A percentile compares a stretch with the other conserved stretches of the same genome.
Evolutionary conservation across 2,888 invertebrate genomes (phyloP).

Genomic region (Adineta ricciae): DNA sequence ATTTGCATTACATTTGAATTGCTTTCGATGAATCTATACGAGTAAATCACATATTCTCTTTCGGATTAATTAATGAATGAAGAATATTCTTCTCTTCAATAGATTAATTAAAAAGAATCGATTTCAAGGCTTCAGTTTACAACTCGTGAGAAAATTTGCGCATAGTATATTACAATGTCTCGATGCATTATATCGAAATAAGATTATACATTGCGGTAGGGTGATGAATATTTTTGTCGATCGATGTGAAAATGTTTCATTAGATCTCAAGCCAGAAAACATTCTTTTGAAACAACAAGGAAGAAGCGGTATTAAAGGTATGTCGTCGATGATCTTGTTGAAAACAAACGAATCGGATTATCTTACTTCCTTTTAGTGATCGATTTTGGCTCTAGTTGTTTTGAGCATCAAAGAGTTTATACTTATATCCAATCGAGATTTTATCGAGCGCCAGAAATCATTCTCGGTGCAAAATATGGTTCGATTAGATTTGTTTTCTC

Average conservation of each 20-base stretch:
- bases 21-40: slow-evolving; percentile 91
- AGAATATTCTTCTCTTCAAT: not conserved
- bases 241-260: not conserved
- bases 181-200: slow-evolving; percentile 58
- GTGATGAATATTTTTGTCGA: not conserved
- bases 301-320: slow-evolving; percentile 80
- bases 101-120: slow-evolving; percentile 89
- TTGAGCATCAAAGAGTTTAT: slow-evolving; percentile 91
- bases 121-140: slow-evolving; percentile 90
- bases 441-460: slow-evolving; percentile 94
- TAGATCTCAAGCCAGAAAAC: slow-evolving; percentile 93
- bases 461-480: slow-evolving; percentile 84
- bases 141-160: slow-evolving; percentile 92
- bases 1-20: slow-evolving; percentile 97
- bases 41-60: slow-evolving; percentile 51
- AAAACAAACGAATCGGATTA: not conserved
- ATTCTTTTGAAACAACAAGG: slow-evolving; percentile 94
- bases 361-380: slow-evolving; percentile 61
- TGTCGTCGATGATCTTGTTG: not conserved
- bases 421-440: slow-evolving; percentile 97
- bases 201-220: slow-evolving; percentile 32
- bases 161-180: slow-evolving; percentile 90
- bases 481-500: no score
- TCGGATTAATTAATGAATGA: no score
- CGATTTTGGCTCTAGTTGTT: slow-evolving; percentile 97